Conservation (phyloP, 2,113 vertebrate genomes). For the Zosterops hypoxanthus region DNA sequence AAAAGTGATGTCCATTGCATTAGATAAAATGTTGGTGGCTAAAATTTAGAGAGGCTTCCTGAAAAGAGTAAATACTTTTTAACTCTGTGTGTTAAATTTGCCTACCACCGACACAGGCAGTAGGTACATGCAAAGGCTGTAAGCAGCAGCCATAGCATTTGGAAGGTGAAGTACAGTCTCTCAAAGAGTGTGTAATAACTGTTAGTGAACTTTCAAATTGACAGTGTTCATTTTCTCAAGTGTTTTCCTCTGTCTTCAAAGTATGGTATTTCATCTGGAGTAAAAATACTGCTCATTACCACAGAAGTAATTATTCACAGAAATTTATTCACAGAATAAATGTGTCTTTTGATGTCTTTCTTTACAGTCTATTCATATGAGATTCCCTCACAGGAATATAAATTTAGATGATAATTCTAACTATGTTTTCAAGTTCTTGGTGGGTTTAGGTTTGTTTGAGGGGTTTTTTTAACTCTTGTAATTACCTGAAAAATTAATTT, state of each 20-base stretch:
- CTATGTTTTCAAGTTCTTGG: not conserved
- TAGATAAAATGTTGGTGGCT: not conserved
- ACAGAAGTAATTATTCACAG: not conserved
- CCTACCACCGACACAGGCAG: not conserved
- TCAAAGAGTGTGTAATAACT: not conserved
- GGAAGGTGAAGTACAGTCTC: not conserved
- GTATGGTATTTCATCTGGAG: not conserved
- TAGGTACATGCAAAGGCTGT: not conserved
- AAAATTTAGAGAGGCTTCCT: not conserved
- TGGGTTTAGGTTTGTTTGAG: not conserved
- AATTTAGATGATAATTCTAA: not conserved
- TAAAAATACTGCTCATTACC: not conserved
- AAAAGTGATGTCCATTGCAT: not conserved
- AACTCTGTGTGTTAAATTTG: not conserved
- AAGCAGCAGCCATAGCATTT: not conserved
- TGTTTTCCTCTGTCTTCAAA: not conserved
- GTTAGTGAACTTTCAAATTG: not conserved
- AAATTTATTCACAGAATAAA: not conserved
- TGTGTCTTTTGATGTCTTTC: not conserved
- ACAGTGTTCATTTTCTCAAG: not conserved
- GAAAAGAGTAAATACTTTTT: not conserved
- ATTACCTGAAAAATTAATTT: not conserved
- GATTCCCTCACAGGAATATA: not conserved
- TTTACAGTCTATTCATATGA: not conserved
- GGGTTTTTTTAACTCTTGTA: rapidly evolving